Percentiles rank a stretch among this genome's conserved stretches.
Conservation (phyloP, 2,113 vertebrate genomes). For the Anolis sagrei region DNA sequence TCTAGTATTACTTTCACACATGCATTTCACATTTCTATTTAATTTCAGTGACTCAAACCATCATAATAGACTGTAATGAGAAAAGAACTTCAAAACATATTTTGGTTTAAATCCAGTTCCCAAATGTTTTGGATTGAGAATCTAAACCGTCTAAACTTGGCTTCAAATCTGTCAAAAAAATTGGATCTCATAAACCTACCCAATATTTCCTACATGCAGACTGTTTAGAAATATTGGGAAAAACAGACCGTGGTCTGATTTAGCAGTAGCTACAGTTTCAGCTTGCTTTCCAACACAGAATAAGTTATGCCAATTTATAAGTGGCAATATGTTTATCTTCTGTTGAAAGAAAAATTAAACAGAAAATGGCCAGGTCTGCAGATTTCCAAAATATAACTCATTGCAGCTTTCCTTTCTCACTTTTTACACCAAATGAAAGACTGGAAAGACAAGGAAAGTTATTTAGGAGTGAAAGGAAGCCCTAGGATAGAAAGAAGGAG, state of each 20-base stretch:
- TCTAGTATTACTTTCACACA: slow-evolving; percentile 21
- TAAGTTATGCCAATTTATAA: slow-evolving; percentile 24
- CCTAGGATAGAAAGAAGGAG: background rate
- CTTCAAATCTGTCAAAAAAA: slow-evolving; percentile 29
- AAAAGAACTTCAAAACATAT: slow-evolving; percentile 32
- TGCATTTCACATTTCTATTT: slow-evolving; percentile 12
- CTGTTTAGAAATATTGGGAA: background rate
- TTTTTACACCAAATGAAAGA: background rate
- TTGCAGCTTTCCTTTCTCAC: background rate
- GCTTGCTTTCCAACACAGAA: background rate
- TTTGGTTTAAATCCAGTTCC: slow-evolving; percentile 21
- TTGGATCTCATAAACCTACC: slow-evolving; percentile 5
- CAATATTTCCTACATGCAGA: background rate
- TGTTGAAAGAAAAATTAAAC: slow-evolving; percentile 15
- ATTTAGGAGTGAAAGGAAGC: background rate
- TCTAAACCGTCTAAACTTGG: slow-evolving; percentile 39
- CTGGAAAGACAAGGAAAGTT: background rate
- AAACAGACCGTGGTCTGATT: background rate
- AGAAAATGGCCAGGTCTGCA: slow-evolving; percentile 14
- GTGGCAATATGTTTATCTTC: slow-evolving; percentile 36
- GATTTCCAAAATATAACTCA: background rate
- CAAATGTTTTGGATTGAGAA: slow-evolving; percentile 35
- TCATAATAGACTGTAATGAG: slow-evolving; percentile 27
- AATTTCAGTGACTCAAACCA: slow-evolving; percentile 29
- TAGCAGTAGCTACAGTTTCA: rapidly evolving